A percentile compares a stretch with the other conserved stretches of the same genome.
Evolutionary conservation across 2,888 invertebrate species (phyloP).

Genomic region (Acheta domesticus): DNA sequence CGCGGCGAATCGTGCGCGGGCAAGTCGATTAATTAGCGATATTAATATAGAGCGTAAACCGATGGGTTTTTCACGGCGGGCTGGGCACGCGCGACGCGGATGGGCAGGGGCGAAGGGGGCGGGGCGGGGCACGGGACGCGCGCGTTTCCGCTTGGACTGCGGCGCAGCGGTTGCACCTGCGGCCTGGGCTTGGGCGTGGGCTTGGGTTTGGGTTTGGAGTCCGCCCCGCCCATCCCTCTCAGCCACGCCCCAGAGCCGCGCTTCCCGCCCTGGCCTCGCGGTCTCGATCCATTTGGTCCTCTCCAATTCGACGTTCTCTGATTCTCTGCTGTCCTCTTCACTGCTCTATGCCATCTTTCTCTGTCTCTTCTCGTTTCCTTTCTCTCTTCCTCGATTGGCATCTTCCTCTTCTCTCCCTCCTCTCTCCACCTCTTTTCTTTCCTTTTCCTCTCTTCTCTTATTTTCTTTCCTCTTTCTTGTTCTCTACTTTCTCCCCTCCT

Average conservation of each 20-base stretch:
- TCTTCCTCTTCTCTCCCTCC: too few species aligned
- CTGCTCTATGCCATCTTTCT: not conserved
- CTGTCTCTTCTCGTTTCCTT: not conserved
- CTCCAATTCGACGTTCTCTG: not conserved
- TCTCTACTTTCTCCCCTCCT: too few species aligned
- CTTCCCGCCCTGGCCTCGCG: too few species aligned
- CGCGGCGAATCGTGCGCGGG: not conserved
- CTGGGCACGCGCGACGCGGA: not conserved
- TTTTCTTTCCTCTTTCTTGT: too few species aligned
- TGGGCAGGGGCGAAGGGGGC: not conserved
- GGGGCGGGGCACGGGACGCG: not conserved
- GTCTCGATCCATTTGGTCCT: too few species aligned
- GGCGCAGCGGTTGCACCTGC: too few species aligned
- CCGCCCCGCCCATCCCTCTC: too few species aligned
- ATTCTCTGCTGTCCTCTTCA: not conserved
- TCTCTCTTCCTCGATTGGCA: not conserved
- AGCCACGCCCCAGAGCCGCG: too few species aligned
- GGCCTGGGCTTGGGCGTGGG: too few species aligned
- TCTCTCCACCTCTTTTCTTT: too few species aligned
- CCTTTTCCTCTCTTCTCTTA: too few species aligned
- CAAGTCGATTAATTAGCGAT: constrained; percentile 18
- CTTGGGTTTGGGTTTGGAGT: too few species aligned
- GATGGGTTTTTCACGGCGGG: not conserved
- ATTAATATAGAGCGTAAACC: constrained; percentile 18
- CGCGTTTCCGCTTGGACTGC: not conserved